Evolutionary conservation across 1,140 invertebrate genomes (phyloP).

Genomic region (Maconellicoccus hirsutus): DNA sequence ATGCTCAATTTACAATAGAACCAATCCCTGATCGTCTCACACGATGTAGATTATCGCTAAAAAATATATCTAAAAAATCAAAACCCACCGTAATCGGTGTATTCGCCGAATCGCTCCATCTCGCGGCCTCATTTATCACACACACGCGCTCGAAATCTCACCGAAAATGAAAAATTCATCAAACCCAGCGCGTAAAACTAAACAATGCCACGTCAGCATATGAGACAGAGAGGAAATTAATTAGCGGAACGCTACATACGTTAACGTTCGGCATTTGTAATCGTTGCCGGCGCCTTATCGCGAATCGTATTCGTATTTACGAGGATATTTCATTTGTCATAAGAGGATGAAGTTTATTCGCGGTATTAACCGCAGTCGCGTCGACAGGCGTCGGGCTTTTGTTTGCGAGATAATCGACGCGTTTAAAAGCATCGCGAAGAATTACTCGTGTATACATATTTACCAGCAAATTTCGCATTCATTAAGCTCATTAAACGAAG

Average conservation of each 20-base stretch:
- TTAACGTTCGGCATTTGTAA: background rate
- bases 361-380: background rate
- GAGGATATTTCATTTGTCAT: slow-evolving; percentile 1
- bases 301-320: background rate
- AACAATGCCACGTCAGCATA: too few relatives aligned
- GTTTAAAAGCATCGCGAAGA: background rate
- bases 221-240: background rate
- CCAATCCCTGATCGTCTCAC: too few relatives aligned
- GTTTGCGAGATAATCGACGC: background rate
- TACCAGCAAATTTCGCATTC: background rate
- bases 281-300: background rate
- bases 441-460: background rate
- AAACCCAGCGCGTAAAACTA: too few relatives aligned
- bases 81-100: too few relatives aligned
- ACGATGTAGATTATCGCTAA: too few relatives aligned
- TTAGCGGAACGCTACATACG: background rate
- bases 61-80: too few relatives aligned
- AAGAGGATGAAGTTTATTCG: slow-evolving; percentile 2
- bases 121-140: too few relatives aligned
- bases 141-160: too few relatives aligned
- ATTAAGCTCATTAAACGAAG: slow-evolving; percentile 2
- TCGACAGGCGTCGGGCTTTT: background rate
- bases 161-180: too few relatives aligned
- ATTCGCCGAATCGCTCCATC: too few relatives aligned
- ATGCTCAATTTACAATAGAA: too few relatives aligned